Evolutionary conservation across 1,140 invertebrate species (phyloP).

Genomic region (Cydia amplana): DNA sequence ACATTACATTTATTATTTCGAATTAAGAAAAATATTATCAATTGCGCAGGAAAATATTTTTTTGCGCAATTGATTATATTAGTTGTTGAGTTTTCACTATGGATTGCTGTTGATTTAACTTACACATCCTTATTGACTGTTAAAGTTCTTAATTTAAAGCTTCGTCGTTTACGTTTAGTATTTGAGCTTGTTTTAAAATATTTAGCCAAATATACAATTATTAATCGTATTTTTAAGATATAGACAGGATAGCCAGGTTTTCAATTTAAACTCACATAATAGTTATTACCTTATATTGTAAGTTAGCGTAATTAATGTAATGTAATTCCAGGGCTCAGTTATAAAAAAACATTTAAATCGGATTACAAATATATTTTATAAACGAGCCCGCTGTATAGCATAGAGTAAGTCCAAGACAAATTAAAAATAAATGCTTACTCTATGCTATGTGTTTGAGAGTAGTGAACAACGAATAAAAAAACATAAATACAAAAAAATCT

Average conservation of each 20-base stretch:
- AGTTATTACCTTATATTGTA: constrained; percentile 65
- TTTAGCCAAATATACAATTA: constrained; percentile 77
- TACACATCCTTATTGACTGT: constrained; percentile 76
- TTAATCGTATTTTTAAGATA: constrained; percentile 63
- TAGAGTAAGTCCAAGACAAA: constrained; percentile 47
- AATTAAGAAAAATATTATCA: constrained; percentile 51
- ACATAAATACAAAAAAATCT: constrained; percentile 72
- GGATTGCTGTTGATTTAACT: constrained; percentile 74
- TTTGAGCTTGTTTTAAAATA: constrained; percentile 66
- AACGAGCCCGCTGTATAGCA: constrained; percentile 42
- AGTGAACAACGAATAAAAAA: constrained; percentile 74
- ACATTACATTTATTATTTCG: constrained; percentile 77
- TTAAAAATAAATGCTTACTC: constrained; percentile 46
- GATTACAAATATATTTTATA: constrained; percentile 37
- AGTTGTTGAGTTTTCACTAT: constrained; percentile 76
- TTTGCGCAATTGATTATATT: constrained; percentile 41
- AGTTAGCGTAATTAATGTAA: constrained; percentile 76
- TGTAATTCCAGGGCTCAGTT: constrained; percentile 64
- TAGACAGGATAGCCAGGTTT: constrained; percentile 79
- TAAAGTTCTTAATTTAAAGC: constrained; percentile 64
- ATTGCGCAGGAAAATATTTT: constrained; percentile 26
- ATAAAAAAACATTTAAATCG: constrained; percentile 46
- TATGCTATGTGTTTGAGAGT: constrained; percentile 52
- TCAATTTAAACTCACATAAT: constrained; percentile 72
- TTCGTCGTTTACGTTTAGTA: constrained; percentile 69